Evolutionary conservation across 2,888 invertebrate species (phyloP), one percentile per base, ranked within the genome.

Genomic region (Lordiphosa fenestrarum): DNA sequence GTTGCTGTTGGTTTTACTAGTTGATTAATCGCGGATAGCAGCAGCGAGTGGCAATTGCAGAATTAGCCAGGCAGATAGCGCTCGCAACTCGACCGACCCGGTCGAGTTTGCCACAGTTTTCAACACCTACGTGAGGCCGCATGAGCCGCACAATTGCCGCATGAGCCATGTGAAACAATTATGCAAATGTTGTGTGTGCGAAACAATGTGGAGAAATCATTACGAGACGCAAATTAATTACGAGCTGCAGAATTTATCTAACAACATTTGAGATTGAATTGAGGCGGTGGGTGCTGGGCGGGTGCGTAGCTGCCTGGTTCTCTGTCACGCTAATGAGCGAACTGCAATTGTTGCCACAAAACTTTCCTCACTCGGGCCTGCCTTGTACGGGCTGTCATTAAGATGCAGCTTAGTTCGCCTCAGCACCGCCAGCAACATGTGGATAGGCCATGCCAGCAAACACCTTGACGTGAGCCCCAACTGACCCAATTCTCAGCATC

Each of bases 281-380:
- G 60, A 53, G 33, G 57, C 54, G 33, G 51, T 39, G 19, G 25
- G 5, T 6, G 30, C 15, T 36, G 25, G 15, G n/a, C 6, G 9
- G 46, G 23, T 15, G 35, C 19, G 54, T 39, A 42, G 51, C 25
- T 68, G 62, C 65, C 63, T 65, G 63, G 54, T 69, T 66, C n/a
- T n/a, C 69, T 84, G 84, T 73, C 82, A 59, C 84, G 72, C 84
- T 78, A 78, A 78, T 78, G 84, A 78, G 82, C 84, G 77, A 78
- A 81, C 81, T 77, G 84, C 84, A 67, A 81, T 81, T 84, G 81
- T 68, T 66, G 64, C 64, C 69, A 56, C 75, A 74, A 63, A 61
- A 78, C 72, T 74, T 72, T 80, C 76, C 57, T 54, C 56, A 35
- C 21, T 60, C 30, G 13, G 3, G 58, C 44, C 42, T 56, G 48